A percentile compares a stretch with the other conserved stretches of the same genome.
phyloP scores from a whole-genome alignment of 2,888 invertebrate genomes.

The Andrena marginata region DNA sequence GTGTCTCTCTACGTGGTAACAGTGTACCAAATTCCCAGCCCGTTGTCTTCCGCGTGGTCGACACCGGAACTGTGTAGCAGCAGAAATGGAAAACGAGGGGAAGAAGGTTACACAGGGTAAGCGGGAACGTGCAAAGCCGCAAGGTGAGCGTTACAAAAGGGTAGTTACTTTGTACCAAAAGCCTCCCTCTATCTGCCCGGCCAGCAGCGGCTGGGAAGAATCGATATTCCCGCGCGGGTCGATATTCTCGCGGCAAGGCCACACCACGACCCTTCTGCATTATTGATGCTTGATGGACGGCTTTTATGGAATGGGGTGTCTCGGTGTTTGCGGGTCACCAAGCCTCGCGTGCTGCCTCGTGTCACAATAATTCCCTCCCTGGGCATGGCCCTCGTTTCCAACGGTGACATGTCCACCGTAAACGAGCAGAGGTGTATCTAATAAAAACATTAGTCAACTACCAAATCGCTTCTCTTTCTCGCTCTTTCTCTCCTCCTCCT shows the following conservation, averaged over 20 bases:
- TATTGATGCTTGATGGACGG: slow-evolving; percentile 79
- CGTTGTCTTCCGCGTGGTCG: background rate
- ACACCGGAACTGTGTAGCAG: background rate
- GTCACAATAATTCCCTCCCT: slow-evolving; percentile 65
- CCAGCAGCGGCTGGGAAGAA: slow-evolving; percentile 62
- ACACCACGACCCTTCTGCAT: slow-evolving; percentile 80
- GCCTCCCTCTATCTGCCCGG: background rate
- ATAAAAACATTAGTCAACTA: slow-evolving; percentile 20
- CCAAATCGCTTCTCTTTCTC: background rate
- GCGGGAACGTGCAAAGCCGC: slow-evolving; percentile 13
- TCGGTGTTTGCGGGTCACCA: slow-evolving; percentile 72
- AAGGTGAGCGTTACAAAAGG: slow-evolving; percentile 35
- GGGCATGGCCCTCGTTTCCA: slow-evolving; percentile 30
- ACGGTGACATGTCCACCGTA: slow-evolving; percentile 18
- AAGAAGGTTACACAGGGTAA: background rate
- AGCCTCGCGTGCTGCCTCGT: slow-evolving; percentile 63
- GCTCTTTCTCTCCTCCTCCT: background rate
- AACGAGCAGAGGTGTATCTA: slow-evolving; percentile 24
- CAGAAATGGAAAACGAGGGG: background rate
- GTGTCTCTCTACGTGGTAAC: no score
- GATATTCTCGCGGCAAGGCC: slow-evolving; percentile 80
- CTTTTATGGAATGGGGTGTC: slow-evolving; percentile 72
- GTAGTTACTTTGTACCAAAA: slow-evolving; percentile 28
- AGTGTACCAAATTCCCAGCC: background rate
- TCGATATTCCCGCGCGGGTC: slow-evolving; percentile 78